phyloP scores from a whole-genome alignment of 2,888 invertebrate genomes.

The Rotaria sp. region DNA sequence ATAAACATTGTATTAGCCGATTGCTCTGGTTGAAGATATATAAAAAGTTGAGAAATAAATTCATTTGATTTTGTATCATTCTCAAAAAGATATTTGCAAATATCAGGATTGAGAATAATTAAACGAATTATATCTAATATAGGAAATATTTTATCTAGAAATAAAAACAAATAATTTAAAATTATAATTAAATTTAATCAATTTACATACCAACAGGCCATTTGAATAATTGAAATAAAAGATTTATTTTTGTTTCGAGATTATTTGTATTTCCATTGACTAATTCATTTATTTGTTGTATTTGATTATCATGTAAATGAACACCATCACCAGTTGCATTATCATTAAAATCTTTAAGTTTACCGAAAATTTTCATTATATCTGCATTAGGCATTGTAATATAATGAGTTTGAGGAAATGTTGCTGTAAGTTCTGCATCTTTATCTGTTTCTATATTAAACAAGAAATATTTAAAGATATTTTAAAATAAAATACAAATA shows the following conservation, averaged over 20 bases:
- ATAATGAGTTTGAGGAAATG: neutral
- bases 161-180: neutral
- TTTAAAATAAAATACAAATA: neutral
- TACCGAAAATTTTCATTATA: neutral
- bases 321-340: neutral
- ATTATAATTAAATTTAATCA: no score
- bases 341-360: constrained; percentile 1
- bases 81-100: neutral
- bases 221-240: neutral
- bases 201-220: neutral
- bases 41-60: neutral
- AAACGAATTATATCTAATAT: constrained; percentile 16
- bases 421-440: neutral
- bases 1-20: neutral
- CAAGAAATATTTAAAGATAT: neutral
- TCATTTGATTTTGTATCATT: neutral
- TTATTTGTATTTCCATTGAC: neutral
- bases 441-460: neutral
- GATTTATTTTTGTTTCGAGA: neutral
- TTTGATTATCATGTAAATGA: neutral
- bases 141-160: neutral
- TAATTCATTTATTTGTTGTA: neutral
- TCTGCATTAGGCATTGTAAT: neutral
- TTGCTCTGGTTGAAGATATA: neutral
- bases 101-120: neutral